Base-by-base conservation (phyloP, 1,140 invertebrate species). In the Apis cerana region DNA sequence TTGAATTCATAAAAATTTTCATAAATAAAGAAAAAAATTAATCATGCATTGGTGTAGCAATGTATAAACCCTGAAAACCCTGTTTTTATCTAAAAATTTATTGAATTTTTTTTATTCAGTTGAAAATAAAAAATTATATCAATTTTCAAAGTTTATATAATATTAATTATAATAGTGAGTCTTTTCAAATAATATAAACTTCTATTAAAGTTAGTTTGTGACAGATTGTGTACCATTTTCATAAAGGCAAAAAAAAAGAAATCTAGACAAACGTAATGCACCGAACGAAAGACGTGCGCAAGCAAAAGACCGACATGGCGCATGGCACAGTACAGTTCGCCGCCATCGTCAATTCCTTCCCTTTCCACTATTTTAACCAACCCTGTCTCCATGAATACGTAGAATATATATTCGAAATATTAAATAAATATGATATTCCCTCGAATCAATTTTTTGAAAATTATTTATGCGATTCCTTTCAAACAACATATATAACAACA, bases 271-370 rank as follows among this genome's bases (percentile, higher is more conserved):
- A 86, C 67, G 79, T 64, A 75, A 77, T 87, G 85, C 86, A 80
- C 81, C 61, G 76, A 86, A 84, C 84, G 88, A 89, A 86, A 85
- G 90, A 92, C 92, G 91, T 93, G 92, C 89, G 87, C 84, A 75
- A 85, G 83, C 82, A 89, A 69, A 80, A 87, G 81, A 71, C 79
- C 83, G 91, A 90, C 89, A 93, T 93, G 92, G 91, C 92, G 92
- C 92, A 92, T 92, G 92, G 90, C 90, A 91, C 86, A 48, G 79
- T 82, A 90, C 89, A 90, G 90, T 48, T 79, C 83, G 92, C 88
- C 89, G 93, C 92, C 93, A 93, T 93, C 84, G 86, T 85, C 82
- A 74, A 86, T 84, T 85, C 85, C 84, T 88, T 87, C 85, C 77
- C 88, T 81, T 75, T 82, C 74, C 69, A 19, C 81, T 67, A 82